A percentile compares a stretch with the other conserved stretches of the same genome.
phyloP scores from a whole-genome alignment of 2,888 invertebrate species.

The Crepidodera aurea region DNA sequence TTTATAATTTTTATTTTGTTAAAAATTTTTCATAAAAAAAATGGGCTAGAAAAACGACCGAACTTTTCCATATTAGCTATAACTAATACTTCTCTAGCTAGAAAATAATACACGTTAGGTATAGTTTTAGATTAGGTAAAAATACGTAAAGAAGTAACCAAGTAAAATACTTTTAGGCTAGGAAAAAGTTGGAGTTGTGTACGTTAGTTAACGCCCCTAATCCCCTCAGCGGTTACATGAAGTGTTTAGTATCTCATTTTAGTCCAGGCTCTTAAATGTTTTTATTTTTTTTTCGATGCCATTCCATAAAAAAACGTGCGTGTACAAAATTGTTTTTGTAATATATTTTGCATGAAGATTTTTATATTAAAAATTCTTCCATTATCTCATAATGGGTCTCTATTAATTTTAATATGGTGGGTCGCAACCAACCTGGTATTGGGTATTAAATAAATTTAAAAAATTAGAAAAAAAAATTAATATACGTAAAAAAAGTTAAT shows the following conservation, averaged over 20 bases:
- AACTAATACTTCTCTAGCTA: conserved; percentile 52
- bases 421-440: too few species aligned
- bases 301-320: conserved; percentile 24
- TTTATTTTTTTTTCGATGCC: conserved; percentile 6
- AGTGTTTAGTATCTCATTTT: conserved; percentile 40
- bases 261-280: conserved; percentile 42
- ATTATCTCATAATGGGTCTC: too few species aligned
- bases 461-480: too few species aligned
- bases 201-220: conserved; percentile 42
- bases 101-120: conserved; percentile 53
- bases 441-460: too few species aligned
- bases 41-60: conserved; percentile 42
- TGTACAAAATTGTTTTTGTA: neutral
- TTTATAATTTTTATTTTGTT: too few species aligned
- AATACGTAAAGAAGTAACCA: conserved; percentile 33
- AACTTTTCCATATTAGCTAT: conserved; percentile 43
- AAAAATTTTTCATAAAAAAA: too few species aligned
- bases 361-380: conserved; percentile 1
- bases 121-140: conserved; percentile 55
- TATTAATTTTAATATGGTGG: too few species aligned
- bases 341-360: neutral
- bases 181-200: conserved; percentile 51
- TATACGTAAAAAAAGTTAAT: too few species aligned
- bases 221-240: conserved; percentile 44
- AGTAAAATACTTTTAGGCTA: conserved; percentile 56